Base-by-base conservation (phyloP, 2,113 vertebrate genomes). In the Amphiprion percula region DNA sequence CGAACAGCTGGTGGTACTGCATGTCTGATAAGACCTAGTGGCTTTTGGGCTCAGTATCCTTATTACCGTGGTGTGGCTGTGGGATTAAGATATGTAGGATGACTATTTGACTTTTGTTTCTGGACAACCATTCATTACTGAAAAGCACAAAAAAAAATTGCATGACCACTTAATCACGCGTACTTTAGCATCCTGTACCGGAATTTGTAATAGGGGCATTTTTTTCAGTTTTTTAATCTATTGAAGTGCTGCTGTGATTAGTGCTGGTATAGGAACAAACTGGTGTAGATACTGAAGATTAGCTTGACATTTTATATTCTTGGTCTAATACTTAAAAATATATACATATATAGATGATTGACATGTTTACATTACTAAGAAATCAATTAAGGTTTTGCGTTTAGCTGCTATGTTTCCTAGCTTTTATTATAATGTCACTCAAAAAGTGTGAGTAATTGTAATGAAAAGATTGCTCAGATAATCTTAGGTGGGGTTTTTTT, bases 1-100 rank as follows among this genome's bases (percentile, higher is more conserved):
- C 56, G 74, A 90, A 92, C 92, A 94, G 94, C 90, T 93, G 93
- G 54, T 87, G 83, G 46, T 91, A 59, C 79, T 81, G 71, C 69
- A 71, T 63, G 83, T 73, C 87, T 74, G 87, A 92, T 88, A 84
- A 87, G 79, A 80, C 77, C 92, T 86, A 84, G 88, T 88, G 92
- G 88, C 91, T 90, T 90, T 80, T 85, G 76, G 87, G 90, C 89
- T 94, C 94, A 91, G 55, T 84, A 70, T 84, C 85, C 74, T 84
- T 92, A 92, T 94, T 90, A 89, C 77, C 77, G 68, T 70, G 80
- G 89, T 91, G 89, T 88, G 81, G 72, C 90, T 84, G 71, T 80
- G 64, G 79, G 83, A 91, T 90, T 87, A 87, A 90, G 77, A 91
- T 77, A 80, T 88, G 79, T 70, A 76, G 55, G 77, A 83, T 62